Conservation (phyloP, 2,888 invertebrate species). For the Tachystola acroxantha region DNA sequence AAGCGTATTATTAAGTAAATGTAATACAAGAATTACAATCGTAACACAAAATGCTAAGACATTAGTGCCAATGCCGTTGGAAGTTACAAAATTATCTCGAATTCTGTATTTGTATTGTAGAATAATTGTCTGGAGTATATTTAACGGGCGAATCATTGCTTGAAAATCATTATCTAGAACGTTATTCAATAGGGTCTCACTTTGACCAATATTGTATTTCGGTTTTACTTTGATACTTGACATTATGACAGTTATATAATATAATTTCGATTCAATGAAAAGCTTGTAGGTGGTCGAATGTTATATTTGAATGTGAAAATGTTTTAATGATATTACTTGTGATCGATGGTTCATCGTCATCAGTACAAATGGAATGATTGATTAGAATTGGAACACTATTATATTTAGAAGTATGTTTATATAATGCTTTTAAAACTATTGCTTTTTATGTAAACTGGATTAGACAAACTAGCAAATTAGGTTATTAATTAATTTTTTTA, state of each 20-base stretch:
- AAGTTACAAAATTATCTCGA: neutral
- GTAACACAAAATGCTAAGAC: neutral
- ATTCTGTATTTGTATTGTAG: constrained; percentile 14
- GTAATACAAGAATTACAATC: neutral
- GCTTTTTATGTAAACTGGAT: too few relatives aligned
- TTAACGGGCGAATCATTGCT: constrained; percentile 14
- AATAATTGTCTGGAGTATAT: constrained; percentile 11
- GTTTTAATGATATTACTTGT: too few relatives aligned
- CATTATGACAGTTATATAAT: neutral
- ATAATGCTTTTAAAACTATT: too few relatives aligned
- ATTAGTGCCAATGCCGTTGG: neutral
- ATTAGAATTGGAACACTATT: neutral
- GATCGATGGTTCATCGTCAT: too few relatives aligned
- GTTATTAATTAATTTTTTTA: too few relatives aligned
- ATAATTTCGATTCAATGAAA: neutral
- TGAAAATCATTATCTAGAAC: constrained; percentile 15
- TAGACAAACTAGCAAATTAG: too few relatives aligned
- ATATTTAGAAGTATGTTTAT: neutral
- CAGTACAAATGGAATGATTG: too few relatives aligned
- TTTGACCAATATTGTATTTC: neutral
- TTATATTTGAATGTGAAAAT: neutral
- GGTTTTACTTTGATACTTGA: neutral
- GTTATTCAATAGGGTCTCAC: constrained; percentile 8
- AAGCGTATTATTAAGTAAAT: neutral
- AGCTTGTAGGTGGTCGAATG: too few relatives aligned